Evolutionary conservation across 2,113 vertebrate species (phyloP).

Genomic region (Mormoops blainvillei): DNA sequence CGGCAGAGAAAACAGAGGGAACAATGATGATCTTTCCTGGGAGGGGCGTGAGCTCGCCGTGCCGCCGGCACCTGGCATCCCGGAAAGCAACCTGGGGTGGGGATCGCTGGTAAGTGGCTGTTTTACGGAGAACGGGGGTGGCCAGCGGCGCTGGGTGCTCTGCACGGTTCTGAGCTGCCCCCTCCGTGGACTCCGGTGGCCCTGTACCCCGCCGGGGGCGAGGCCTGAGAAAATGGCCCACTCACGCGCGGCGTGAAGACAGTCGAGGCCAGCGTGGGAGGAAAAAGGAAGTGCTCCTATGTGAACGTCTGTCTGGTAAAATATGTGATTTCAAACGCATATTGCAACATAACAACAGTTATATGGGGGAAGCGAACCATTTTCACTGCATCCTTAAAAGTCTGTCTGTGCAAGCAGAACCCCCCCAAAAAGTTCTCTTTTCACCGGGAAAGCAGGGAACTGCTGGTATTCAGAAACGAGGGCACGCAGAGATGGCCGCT

Average conservation of each 20-base stretch:
- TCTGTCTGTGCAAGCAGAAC: not conserved
- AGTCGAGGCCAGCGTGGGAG: not conserved
- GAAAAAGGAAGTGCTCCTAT: fast-evolving
- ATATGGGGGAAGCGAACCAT: fast-evolving
- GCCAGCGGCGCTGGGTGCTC: not conserved
- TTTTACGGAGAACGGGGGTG: not conserved
- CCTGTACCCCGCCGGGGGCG: not conserved
- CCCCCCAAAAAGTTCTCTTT: not conserved
- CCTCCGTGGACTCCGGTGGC: not conserved
- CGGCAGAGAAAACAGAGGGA: not conserved
- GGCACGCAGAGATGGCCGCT: no score
- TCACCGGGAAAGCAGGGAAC: not conserved
- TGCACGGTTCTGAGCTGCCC: not conserved
- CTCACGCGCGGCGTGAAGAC: fast-evolving
- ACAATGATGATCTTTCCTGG: not conserved
- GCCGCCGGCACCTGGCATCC: not conserved
- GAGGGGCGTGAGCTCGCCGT: not conserved
- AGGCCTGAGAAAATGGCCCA: not conserved
- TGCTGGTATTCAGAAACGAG: not conserved
- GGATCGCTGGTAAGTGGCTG: not conserved
- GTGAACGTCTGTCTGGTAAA: fast-evolving
- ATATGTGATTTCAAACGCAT: not conserved
- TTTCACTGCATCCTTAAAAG: not conserved
- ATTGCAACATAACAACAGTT: not conserved
- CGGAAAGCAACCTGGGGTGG: not conserved